These are phyloP conservation scores for Phodopus roborovskii DNA, from an alignment of 2,113 vertebrate species.

Conservation along the genomic window DNA sequence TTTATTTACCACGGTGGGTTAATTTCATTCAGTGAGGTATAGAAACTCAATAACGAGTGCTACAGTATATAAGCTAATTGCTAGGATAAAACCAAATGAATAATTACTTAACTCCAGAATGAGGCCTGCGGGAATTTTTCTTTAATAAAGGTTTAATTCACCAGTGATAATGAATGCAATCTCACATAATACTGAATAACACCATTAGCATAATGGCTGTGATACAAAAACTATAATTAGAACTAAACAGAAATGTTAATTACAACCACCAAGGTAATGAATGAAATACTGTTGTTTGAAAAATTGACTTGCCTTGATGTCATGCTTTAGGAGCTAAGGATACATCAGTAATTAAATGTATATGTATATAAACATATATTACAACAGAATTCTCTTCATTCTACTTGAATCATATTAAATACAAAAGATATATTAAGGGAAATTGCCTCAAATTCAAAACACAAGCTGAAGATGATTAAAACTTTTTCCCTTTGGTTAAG, in stretches of 20 bases:
- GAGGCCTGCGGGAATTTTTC: constrained; percentile 91
- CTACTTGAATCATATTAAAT: constrained; percentile 9
- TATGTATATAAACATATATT: background rate
- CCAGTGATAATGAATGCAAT: constrained; percentile 93
- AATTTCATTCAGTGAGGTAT: constrained; percentile 89
- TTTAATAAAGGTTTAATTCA: constrained; percentile 94
- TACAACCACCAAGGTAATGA: constrained; percentile 87
- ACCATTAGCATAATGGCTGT: constrained; percentile 92
- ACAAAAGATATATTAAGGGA: constrained; percentile 6
- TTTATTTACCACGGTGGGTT: constrained; percentile 89
- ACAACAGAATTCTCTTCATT: constrained; percentile 7
- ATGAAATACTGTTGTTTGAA: constrained; percentile 86
- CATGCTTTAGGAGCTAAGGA: constrained; percentile 69
- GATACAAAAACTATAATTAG: constrained; percentile 93
- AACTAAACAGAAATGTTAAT: constrained; percentile 91
- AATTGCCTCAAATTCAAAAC: constrained; percentile 56
- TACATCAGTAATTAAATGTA: constrained; percentile 67
- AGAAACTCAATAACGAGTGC: constrained; percentile 88
- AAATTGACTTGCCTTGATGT: constrained; percentile 82
- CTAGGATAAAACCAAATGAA: constrained; percentile 92
- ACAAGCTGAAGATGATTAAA: constrained; percentile 58
- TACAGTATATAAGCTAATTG: constrained; percentile 92
- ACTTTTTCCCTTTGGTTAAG: constrained; percentile 49
- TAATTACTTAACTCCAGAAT: constrained; percentile 93
- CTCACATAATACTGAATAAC: constrained; percentile 92